phyloP scores from a whole-genome alignment of 2,113 vertebrate genomes.

The Atrichornis clamosus region DNA sequence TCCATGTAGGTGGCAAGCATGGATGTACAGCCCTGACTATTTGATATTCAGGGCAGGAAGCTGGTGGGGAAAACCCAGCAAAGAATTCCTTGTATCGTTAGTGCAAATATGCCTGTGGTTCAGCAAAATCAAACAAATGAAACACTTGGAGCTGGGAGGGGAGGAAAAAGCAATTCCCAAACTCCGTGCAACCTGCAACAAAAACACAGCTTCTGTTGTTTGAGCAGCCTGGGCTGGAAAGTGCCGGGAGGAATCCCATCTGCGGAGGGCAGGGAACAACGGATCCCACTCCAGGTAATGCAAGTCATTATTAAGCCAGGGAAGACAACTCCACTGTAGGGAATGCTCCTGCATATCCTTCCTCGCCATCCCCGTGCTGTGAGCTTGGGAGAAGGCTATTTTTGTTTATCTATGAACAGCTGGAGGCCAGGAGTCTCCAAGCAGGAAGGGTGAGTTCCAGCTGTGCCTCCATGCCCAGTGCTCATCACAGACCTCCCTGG shows the following conservation, averaged over 20 bases:
- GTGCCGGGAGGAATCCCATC: background rate
- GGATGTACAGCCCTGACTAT: background rate
- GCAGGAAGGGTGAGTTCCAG: background rate
- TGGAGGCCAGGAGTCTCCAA: background rate
- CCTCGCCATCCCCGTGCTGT: accelerated
- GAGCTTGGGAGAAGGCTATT: accelerated
- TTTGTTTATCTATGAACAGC: background rate
- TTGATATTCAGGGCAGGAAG: conserved; percentile 27
- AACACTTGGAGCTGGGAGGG: background rate
- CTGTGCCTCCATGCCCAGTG: accelerated
- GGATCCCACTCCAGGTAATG: background rate
- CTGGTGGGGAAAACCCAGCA: background rate
- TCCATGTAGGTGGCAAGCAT: background rate
- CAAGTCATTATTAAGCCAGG: background rate
- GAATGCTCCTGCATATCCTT: background rate
- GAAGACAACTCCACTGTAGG: background rate
- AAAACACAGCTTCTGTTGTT: background rate
- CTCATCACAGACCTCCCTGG: accelerated
- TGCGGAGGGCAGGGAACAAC: background rate
- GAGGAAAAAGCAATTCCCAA: background rate
- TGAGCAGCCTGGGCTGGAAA: background rate
- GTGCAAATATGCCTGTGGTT: background rate
- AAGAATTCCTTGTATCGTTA: background rate
- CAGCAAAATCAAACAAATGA: background rate
- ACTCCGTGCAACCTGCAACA: background rate